Evolutionary conservation across 2,797 vertebrate genomes (phyloP), one percentile per base, ranked within the genome.

Genomic region (Amphiprion clarkii): DNA sequence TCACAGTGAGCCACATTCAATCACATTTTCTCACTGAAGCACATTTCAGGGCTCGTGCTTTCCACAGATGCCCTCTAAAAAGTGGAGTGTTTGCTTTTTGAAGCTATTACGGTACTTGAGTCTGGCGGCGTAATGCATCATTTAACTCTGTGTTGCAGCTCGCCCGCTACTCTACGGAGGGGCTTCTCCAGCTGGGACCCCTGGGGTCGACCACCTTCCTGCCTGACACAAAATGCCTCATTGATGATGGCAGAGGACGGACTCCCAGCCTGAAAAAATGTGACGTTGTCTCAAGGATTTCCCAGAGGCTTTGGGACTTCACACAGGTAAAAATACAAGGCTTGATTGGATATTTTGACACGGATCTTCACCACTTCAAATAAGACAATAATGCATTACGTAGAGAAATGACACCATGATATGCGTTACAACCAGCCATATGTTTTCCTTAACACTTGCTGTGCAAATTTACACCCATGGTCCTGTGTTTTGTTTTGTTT

Each of bases 281-380:
- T 0, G 97, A 99, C 8, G 89, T 94, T 0, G 94, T 97, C 46
- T 89, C 95, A 8, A 95, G 97, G 78, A 92, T 93, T 1, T 94
- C 97, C 0, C 98, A 99, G 88, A 95, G 96, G 77, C 96, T 99
- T 70, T 99, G 98, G 98, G 97, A 99, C 90, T 99, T 99, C 72
- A 98, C 97, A 27, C 98, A 99, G 97, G 98, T 98, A 90, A 67
- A 54, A 39, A 39, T 10, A 11, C 1, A 39, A 54, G 4, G 23
- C 1, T 6, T 33, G 10, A 59, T 16, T 33, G 51, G 29, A 31
- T 23, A 1, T n/a, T 63, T 39, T 55, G 25, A 25, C 12, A 12
- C 17, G 44, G 39, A 54, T 67, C 29, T 54, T 44, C 21, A 10
- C 21, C 21, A 56, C 29, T 8, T 65, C 39, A 67, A 42, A 74